Percentiles rank a stretch among this genome's conserved stretches.
Conservation (phyloP, 2,113 vertebrate species). For the Antechinus stuartii region DNA sequence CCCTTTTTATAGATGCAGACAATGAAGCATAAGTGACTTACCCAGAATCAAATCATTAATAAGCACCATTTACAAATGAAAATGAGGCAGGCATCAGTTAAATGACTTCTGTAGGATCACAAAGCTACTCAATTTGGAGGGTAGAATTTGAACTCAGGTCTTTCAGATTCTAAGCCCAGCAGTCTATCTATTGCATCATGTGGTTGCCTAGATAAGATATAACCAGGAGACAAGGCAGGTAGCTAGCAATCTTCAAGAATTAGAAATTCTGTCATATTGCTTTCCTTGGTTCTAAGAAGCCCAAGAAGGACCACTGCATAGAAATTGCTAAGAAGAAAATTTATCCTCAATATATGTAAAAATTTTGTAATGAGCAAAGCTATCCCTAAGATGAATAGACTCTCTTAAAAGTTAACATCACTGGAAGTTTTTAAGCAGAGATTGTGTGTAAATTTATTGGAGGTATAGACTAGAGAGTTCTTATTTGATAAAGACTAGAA, state of each 20-base stretch:
- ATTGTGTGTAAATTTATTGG: not conserved
- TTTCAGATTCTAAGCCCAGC: not conserved
- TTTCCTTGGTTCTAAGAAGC: not conserved
- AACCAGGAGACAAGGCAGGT: not conserved
- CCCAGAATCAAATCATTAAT: not conserved
- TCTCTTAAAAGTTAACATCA: not conserved
- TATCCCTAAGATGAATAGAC: not conserved
- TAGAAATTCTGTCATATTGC: not conserved
- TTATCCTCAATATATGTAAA: not conserved
- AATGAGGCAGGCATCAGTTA: not conserved
- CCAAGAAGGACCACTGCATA: not conserved
- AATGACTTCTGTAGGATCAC: not conserved
- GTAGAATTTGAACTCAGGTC: not conserved
- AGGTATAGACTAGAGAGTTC: not conserved
- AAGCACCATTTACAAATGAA: not conserved
- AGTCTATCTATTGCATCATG: not conserved
- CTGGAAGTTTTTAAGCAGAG: not conserved
- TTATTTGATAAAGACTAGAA: not conserved
- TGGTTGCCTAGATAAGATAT: not conserved
- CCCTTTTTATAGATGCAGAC: not conserved
- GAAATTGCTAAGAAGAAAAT: not conserved
- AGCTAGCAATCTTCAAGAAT: not conserved
- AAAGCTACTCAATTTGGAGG: not conserved
- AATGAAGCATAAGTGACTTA: not conserved
- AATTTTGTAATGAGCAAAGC: not conserved